phyloP scores from a whole-genome alignment of 2,797 vertebrate genomes.

The Sarcoramphus papa region DNA sequence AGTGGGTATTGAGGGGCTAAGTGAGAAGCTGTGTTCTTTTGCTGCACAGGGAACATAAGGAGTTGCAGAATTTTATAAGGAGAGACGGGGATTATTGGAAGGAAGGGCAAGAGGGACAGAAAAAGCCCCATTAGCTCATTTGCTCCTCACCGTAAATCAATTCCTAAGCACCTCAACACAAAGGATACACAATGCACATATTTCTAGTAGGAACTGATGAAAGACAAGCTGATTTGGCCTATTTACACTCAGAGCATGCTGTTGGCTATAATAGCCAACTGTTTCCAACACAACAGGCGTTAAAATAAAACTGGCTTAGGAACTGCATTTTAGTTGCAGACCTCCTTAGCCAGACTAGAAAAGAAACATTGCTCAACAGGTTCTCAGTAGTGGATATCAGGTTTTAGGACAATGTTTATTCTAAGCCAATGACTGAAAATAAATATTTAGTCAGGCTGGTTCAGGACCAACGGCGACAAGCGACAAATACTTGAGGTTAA shows the following conservation, averaged over 20 bases:
- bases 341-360: background rate
- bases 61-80: background rate
- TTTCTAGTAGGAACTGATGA: background rate
- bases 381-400: background rate
- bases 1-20: background rate
- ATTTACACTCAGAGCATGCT: background rate
- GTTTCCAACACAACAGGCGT: background rate
- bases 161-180: background rate
- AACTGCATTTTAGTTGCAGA: background rate
- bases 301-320: background rate
- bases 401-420: constrained; percentile 4
- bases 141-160: background rate
- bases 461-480: background rate
- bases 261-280: background rate
- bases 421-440: background rate
- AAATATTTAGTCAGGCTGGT: background rate
- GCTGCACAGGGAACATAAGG: background rate
- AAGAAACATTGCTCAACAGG: background rate
- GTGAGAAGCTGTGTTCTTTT: background rate
- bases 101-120: background rate
- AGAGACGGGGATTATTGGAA: background rate
- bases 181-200: background rate
- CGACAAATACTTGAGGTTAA: background rate
- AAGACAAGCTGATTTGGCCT: background rate
- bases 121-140: background rate